Evolutionary conservation across 1,140 invertebrate species (phyloP), one percentile per base, ranked within the genome.

Genomic region (Nixonia krombeini): DNA sequence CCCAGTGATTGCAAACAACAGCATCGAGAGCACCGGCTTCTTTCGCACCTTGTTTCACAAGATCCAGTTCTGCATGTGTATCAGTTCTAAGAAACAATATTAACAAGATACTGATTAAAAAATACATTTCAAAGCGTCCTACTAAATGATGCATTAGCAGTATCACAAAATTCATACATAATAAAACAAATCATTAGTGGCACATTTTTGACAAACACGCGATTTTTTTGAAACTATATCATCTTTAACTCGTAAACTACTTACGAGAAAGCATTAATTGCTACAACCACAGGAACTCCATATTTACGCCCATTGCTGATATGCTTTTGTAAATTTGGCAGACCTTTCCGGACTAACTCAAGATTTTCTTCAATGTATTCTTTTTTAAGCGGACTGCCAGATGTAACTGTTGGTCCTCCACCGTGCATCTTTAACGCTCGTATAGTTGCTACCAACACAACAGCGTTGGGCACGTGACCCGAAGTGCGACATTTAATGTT

Each of bases 341-440:
- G 86, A 1, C 98, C 98, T 70, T 93, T 92, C 68, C 88, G 86
- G 4, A 99, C 80, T n/a, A 99, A 87, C 51, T 95, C 92, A 45
- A 99, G 75, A 85, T 99, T 97, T 88, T 99, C 92, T 65, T 94
- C 85, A 1, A 88, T 86, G 76, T 99, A 99, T 73, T 92, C 95
- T 37, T 90, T 87, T 44, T 94, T 90, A 0, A 99, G 84, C 0
- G 94, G 92, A 10, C 90, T 83, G 1, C 97, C 97, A 2, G 96
- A 89, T 0, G 89, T 90, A 9, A 99, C 96, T 0, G 90, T 73
- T 1, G 96, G 95, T 0, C 97, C 98, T 46, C 97, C 97, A 10
- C 98, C 98, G 83, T 99, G 98, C 95, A 99, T 98, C 87, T 99
- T 99, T 17, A 99, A 87, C 9, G 98, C 97, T 70, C 97, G 86